phyloP scores from a whole-genome alignment of 2,888 invertebrate genomes.

The Rhagonycha lutea region DNA sequence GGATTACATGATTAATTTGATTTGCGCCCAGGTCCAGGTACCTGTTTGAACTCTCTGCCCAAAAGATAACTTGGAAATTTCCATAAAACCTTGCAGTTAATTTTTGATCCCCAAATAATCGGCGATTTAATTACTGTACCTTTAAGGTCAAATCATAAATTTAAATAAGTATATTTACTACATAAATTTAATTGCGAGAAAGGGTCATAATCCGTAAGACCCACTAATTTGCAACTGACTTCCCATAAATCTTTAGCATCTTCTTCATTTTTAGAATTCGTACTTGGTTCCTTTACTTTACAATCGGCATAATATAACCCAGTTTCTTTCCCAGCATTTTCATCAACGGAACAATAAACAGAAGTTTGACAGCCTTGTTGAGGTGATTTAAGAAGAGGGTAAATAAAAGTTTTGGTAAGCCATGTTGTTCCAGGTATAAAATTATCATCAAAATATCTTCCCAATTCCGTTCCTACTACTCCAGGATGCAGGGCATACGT shows the following conservation, averaged over 20 bases:
- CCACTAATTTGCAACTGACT: constrained; percentile 59
- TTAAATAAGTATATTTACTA: no score
- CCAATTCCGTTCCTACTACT: constrained; percentile 74
- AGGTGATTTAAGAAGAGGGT: constrained; percentile 63
- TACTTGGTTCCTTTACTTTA: constrained; percentile 55
- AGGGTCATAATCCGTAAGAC: no score
- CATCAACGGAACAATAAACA: constrained; percentile 72
- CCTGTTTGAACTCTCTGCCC: no score
- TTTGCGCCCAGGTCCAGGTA: no score
- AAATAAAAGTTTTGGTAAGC: constrained; percentile 49
- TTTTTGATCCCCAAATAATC: no score
- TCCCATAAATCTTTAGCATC: constrained; percentile 67
- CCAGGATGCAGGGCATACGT: constrained; percentile 77
- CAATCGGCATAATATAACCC: constrained; percentile 66
- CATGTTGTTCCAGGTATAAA: constrained; percentile 53
- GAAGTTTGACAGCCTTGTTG: constrained; percentile 76
- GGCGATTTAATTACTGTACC: no score
- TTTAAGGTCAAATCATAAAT: no score
- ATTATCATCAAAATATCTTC: constrained; percentile 62
- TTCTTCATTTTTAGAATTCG: constrained; percentile 59
- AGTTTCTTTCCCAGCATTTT: constrained; percentile 64
- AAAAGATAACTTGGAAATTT: no score
- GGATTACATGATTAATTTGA: no score
- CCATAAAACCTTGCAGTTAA: no score
- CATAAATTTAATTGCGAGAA: no score